Conservation (phyloP, 2,888 invertebrate species). For the Lycaena phlaeas region DNA sequence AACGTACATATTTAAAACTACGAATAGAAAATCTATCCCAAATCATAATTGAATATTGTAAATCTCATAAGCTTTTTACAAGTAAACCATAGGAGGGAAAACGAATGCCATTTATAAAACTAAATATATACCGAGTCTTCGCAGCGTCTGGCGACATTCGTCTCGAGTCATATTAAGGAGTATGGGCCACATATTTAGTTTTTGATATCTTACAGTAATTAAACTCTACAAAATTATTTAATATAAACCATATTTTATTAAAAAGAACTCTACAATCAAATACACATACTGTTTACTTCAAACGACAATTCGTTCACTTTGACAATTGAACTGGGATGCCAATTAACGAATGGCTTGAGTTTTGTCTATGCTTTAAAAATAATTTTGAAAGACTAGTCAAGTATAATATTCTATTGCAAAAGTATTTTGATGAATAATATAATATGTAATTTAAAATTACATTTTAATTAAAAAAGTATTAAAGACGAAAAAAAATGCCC, state of each 20-base stretch:
- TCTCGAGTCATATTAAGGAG: slow-evolving; percentile 88
- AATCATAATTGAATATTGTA: slow-evolving; percentile 27
- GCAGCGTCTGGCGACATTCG: slow-evolving; percentile 89
- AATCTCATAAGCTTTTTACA: slow-evolving; percentile 34
- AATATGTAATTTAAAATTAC: no score
- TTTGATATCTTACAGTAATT: slow-evolving; percentile 40
- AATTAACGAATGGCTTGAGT: slow-evolving; percentile 37
- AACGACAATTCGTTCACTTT: slow-evolving; percentile 72
- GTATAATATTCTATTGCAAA: no score
- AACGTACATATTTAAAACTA: slow-evolving; percentile 30
- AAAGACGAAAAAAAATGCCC: no score
- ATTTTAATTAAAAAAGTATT: no score
- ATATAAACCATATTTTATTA: slow-evolving; percentile 60
- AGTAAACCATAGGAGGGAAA: slow-evolving; percentile 69
- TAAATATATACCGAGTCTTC: slow-evolving; percentile 84
- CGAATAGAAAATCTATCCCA: slow-evolving; percentile 20
- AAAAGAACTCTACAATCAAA: slow-evolving; percentile 66
- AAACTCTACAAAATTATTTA: slow-evolving; percentile 44
- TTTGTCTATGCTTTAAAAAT: slow-evolving; percentile 41
- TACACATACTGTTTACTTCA: slow-evolving; percentile 75
- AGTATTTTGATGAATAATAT: no score
- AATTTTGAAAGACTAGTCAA: no score
- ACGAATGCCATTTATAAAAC: slow-evolving; percentile 64
- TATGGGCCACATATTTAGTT: slow-evolving; percentile 75
- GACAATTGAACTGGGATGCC: slow-evolving; percentile 50